These are phyloP conservation scores for Noturus placidus DNA, from an alignment of 2,113 vertebrate genomes.

Conservation along the genomic window DNA sequence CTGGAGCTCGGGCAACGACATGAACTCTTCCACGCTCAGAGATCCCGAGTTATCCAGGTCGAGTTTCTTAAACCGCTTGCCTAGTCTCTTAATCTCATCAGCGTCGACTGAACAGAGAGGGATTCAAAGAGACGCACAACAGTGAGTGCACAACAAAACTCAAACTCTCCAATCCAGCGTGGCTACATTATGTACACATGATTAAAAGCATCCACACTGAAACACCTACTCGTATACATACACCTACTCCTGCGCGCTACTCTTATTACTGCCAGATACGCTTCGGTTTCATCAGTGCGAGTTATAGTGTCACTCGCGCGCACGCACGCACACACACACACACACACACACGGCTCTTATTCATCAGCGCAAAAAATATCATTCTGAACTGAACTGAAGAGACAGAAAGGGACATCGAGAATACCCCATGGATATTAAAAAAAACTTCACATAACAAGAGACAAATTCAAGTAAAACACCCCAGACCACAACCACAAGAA, in stretches of 20 bases:
- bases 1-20: slow-evolving; percentile 92
- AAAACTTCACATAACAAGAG: not conserved
- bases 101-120: slow-evolving; percentile 81
- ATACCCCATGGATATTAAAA: not conserved
- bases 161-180: not conserved
- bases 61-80: slow-evolving; percentile 94
- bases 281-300: not conserved
- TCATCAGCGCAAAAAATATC: not conserved
- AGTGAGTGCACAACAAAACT: not conserved
- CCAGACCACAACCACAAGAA: not conserved
- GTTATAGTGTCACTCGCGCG: not conserved
- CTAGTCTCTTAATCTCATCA: slow-evolving; percentile 95
- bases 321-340: not conserved
- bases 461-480: not conserved
- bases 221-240: not conserved
- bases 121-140: not conserved
- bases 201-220: slow-evolving; percentile 3
- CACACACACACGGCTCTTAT: not conserved
- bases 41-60: slow-evolving; percentile 96
- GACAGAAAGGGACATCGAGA: not conserved
- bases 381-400: not conserved
- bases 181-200: too few species aligned
- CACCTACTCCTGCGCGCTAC: not conserved
- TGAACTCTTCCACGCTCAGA: slow-evolving; percentile 94
- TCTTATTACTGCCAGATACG: not conserved